A percentile compares a stretch with the other conserved stretches of the same genome.
Conservation (phyloP, 2,113 vertebrate genomes). For the Vireo altiloquus region DNA sequence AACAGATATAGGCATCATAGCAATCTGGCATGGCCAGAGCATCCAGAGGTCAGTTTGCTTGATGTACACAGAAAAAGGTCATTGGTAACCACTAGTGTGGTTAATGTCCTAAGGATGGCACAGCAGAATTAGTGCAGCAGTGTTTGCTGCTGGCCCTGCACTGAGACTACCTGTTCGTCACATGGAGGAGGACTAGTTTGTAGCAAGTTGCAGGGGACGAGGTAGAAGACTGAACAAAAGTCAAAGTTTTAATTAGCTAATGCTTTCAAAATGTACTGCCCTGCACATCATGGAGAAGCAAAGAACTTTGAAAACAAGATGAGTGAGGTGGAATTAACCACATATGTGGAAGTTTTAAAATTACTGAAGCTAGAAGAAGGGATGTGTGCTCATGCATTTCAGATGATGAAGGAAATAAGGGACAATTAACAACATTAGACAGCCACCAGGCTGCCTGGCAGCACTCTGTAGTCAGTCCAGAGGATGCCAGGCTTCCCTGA, state of each 20-base stretch:
- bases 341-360: background rate
- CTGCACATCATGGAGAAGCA: background rate
- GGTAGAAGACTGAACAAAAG: background rate
- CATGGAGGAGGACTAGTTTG: background rate
- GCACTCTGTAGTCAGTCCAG: background rate
- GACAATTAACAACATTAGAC: background rate
- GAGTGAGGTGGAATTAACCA: background rate
- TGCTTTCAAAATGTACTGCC: background rate
- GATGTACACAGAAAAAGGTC: background rate
- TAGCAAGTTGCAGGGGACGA: background rate
- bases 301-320: background rate
- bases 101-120: background rate
- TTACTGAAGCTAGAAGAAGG: background rate
- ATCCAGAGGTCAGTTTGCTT: background rate
- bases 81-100: background rate
- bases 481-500: background rate
- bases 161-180: rapidly evolving
- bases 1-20: background rate
- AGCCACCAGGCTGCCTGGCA: background rate
- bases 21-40: background rate
- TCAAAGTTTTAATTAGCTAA: background rate
- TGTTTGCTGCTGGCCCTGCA: background rate
- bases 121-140: background rate
- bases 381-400: background rate
- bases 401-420: background rate